These are phyloP conservation scores for Lonchura striata DNA, from an alignment of 2,113 vertebrate species.

Conservation along the genomic window DNA sequence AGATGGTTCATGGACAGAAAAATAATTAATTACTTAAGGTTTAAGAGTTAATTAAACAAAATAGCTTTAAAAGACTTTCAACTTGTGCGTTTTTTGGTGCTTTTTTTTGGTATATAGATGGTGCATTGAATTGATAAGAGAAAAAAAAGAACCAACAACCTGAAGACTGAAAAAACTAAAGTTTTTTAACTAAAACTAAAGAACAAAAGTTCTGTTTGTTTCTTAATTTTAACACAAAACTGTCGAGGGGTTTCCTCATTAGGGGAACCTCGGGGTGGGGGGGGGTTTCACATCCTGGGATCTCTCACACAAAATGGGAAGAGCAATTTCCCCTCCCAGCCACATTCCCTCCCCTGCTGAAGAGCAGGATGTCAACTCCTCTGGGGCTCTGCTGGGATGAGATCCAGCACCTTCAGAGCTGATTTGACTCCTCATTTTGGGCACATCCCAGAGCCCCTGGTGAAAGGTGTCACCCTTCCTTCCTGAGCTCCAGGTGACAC, in stretches of 20 bases:
- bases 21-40: not conserved
- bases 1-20: not conserved
- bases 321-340: not conserved
- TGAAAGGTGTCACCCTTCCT: not conserved
- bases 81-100: not conserved
- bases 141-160: not conserved
- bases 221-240: not conserved
- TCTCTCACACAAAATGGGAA: not conserved
- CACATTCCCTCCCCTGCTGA: not conserved
- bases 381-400: not conserved
- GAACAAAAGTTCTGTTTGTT: not conserved
- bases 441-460: not conserved
- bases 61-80: not conserved
- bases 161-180: not conserved
- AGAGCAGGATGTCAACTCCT: accelerated
- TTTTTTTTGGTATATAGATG: not conserved
- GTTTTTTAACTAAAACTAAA: too few species aligned
- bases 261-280: too few species aligned
- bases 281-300: too few species aligned
- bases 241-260: not conserved
- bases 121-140: not conserved
- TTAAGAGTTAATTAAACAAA: not conserved
- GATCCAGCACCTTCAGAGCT: not conserved
- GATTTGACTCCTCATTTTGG: not conserved
- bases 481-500: not conserved